Conservation (phyloP, 2,113 vertebrate genomes). For the Bubalus kerabau region DNA sequence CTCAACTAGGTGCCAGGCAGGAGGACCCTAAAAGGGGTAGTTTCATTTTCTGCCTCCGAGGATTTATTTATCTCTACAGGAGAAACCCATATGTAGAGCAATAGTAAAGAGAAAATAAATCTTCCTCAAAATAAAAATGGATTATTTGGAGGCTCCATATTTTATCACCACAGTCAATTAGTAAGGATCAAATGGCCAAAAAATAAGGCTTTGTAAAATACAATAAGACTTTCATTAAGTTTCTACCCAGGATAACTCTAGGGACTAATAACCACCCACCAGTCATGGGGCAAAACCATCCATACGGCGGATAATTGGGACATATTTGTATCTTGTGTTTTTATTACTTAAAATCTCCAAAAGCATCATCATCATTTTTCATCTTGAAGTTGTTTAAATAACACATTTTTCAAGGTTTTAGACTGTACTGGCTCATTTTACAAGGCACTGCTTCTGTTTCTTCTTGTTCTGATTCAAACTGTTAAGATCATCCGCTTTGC, state of each 20-base stretch:
- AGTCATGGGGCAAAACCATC: background rate
- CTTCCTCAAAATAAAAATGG: background rate
- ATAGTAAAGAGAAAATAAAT: background rate
- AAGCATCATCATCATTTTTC: background rate
- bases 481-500: background rate
- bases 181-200: background rate
- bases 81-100: background rate
- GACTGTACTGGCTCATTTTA: background rate
- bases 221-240: background rate
- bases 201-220: background rate
- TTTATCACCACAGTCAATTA: background rate
- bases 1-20: too few species aligned
- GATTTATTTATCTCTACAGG: background rate
- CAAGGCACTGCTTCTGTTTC: background rate
- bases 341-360: background rate
- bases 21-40: background rate
- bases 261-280: background rate
- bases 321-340: background rate
- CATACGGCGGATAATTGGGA: rapidly evolving
- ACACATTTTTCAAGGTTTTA: background rate
- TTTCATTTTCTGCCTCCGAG: background rate
- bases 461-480: background rate
- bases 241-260: rapidly evolving
- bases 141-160: background rate
- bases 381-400: background rate